A percentile compares a stretch with the other conserved stretches of the same genome.
Conservation (phyloP, 2,113 vertebrate species). For the Paracanthobrama guichenoti region DNA sequence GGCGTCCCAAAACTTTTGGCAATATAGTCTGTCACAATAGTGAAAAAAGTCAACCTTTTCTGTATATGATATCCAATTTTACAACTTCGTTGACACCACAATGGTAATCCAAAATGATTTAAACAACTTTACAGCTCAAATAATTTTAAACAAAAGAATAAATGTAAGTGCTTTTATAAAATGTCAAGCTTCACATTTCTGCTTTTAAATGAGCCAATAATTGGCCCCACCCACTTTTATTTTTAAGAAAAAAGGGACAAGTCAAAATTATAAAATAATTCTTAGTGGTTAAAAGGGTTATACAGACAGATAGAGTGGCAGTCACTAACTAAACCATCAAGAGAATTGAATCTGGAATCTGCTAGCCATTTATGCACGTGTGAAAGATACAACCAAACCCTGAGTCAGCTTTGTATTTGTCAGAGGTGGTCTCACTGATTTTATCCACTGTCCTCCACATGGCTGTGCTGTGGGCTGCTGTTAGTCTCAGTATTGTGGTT, state of each 20-base stretch:
- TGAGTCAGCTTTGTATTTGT: slow-evolving; percentile 6
- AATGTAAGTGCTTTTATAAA: neutral
- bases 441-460: slow-evolving; percentile 55
- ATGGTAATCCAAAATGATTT: neutral
- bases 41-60: neutral
- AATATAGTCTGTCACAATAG: no score
- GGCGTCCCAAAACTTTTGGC: no score
- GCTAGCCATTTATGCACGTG: no score
- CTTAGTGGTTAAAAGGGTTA: neutral
- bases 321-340: neutral
- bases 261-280: neutral
- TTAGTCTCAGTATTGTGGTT: slow-evolving; percentile 33
- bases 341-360: neutral
- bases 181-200: neutral
- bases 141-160: no score
- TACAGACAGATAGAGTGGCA: no score
- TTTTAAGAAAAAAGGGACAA: neutral
- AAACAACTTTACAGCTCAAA: neutral
- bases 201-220: neutral
- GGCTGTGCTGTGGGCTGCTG: slow-evolving; percentile 58
- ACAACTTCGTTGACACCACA: neutral
- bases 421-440: slow-evolving; percentile 35
- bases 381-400: neutral
- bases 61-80: neutral
- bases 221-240: neutral